Conservation (phyloP, 2,888 invertebrate genomes). For the Lithophane ornitopus region DNA sequence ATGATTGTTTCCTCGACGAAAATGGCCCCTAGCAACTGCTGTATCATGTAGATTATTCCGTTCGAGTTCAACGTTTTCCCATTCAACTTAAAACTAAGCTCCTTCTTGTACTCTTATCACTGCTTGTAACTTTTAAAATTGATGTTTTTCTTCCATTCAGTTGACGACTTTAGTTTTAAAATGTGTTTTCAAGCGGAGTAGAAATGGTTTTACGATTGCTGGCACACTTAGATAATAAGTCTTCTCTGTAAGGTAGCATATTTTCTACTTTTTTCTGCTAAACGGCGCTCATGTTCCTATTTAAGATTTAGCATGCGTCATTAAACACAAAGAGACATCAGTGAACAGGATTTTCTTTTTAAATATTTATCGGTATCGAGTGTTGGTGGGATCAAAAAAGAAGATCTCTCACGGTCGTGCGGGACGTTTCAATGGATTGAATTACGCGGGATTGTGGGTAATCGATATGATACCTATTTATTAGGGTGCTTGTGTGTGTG, state of each 20-base stretch:
- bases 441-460: conserved; percentile 60
- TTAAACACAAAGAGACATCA: conserved; percentile 50
- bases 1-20: conserved; percentile 15
- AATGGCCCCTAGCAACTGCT: conserved; percentile 6
- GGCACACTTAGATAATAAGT: conserved; percentile 55
- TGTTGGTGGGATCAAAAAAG: conserved; percentile 49
- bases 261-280: conserved; percentile 32
- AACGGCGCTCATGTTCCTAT: conserved; percentile 38
- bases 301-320: conserved; percentile 57
- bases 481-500: conserved; percentile 52
- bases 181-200: conserved; percentile 76
- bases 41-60: conserved; percentile 36
- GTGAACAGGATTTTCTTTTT: conserved; percentile 60
- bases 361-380: conserved; percentile 59
- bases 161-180: conserved; percentile 77
- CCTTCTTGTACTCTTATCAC: conserved; percentile 74
- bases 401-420: conserved; percentile 41
- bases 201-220: conserved; percentile 72
- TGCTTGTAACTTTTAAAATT: conserved; percentile 77
- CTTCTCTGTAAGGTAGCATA: conserved; percentile 26
- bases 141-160: conserved; percentile 79
- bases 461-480: conserved; percentile 67
- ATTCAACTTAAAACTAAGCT: conserved; percentile 72
- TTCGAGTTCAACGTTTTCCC: conserved; percentile 67
- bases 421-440: conserved; percentile 61